phyloP scores from a whole-genome alignment of 2,797 vertebrate genomes.

The Austrolebias charrua region DNA sequence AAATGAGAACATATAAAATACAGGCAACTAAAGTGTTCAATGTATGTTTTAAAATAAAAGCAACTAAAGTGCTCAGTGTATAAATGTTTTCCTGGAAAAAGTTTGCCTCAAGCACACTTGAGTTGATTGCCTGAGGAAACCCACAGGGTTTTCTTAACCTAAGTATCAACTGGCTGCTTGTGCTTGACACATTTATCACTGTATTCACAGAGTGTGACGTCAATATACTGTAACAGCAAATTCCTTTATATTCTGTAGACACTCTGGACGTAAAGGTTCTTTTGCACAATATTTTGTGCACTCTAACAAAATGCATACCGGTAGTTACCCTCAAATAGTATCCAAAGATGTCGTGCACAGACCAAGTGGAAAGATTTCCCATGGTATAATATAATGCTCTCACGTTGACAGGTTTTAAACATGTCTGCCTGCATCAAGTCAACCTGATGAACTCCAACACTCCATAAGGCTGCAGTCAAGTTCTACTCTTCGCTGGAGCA shows the following conservation, averaged over 20 bases:
- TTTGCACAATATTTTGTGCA: not conserved
- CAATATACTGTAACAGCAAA: not conserved
- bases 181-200: not conserved
- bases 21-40: not conserved
- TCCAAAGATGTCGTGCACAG: no score
- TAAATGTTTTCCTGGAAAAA: not conserved
- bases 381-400: not conserved
- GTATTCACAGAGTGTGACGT: not conserved
- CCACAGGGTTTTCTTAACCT: not conserved
- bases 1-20: conserved; percentile 1
- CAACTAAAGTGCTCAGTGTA: not conserved
- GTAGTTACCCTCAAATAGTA: no score
- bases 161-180: not conserved
- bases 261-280: not conserved
- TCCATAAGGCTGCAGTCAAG: no score
- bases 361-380: not conserved
- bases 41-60: not conserved
- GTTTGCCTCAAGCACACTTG: not conserved
- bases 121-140: not conserved
- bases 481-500: no score
- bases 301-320: no score
- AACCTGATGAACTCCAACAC: no score
- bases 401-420: not conserved
- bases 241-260: not conserved
- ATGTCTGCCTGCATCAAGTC: not conserved